These are phyloP conservation scores for Pseudolaguvia tuberculata DNA, from an alignment of 2,113 vertebrate genomes.

Conservation along the genomic window DNA sequence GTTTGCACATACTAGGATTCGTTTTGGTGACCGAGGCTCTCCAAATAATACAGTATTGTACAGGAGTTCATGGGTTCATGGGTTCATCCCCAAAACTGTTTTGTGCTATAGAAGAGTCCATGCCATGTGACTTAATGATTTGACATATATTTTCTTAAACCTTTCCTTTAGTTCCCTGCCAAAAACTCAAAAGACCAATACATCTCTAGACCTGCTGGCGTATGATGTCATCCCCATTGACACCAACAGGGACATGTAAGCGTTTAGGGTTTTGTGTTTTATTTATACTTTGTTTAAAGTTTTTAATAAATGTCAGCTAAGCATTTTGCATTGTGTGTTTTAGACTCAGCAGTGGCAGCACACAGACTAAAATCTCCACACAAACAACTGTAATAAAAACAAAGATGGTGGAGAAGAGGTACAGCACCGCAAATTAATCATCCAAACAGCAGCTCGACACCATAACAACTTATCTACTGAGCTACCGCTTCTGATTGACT, in stretches of 20 bases:
- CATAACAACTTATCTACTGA: too few relatives aligned
- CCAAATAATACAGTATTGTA: too few relatives aligned
- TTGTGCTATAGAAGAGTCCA: too few relatives aligned
- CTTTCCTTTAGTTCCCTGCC: constrained; percentile 19
- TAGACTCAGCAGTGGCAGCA: constrained; percentile 1
- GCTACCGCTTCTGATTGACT: too few relatives aligned
- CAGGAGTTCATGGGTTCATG: too few relatives aligned
- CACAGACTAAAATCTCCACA: too few relatives aligned
- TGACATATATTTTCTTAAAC: constrained; percentile 8
- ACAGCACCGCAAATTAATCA: background rate
- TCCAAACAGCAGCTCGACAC: too few relatives aligned
- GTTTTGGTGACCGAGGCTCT: too few relatives aligned
- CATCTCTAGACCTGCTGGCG: constrained; percentile 23
- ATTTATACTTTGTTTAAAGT: constrained; percentile 35
- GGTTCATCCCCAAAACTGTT: too few relatives aligned
- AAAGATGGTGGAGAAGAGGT: constrained; percentile 9
- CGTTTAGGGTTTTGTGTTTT: constrained; percentile 11
- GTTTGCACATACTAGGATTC: too few relatives aligned
- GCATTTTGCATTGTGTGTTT: constrained; percentile 38
- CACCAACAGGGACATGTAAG: constrained; percentile 15
- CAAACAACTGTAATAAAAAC: constrained; percentile 16
- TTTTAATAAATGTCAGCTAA: constrained; percentile 31
- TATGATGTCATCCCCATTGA: constrained; percentile 27
- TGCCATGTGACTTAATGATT: background rate
- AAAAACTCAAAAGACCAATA: background rate